Evolutionary conservation across 1,140 invertebrate species (phyloP).

Genomic region (Dermatophagoides farinae): DNA sequence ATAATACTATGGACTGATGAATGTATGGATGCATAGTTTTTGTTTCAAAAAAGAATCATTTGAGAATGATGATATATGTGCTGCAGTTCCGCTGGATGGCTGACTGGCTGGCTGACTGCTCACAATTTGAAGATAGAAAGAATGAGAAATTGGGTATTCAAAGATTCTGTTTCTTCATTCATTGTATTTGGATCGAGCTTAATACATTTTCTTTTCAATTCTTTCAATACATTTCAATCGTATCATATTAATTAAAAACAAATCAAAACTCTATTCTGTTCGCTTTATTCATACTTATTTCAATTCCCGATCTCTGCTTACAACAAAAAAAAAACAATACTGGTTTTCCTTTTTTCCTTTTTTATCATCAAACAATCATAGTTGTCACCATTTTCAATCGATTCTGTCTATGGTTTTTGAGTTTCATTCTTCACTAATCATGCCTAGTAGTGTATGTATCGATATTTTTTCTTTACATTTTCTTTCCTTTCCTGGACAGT

Average conservation of each 20-base stretch:
- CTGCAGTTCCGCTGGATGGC: background rate
- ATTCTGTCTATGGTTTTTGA: no score
- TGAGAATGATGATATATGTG: background rate
- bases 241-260: conserved; percentile 9
- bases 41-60: background rate
- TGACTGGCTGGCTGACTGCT: background rate
- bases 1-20: background rate
- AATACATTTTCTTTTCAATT: background rate
- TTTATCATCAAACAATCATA: background rate
- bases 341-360: background rate
- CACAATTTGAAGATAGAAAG: background rate
- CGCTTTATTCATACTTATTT: background rate
- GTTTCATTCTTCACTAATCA: no score
- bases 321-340: no score
- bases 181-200: background rate
- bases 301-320: background rate
- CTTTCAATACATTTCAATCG: background rate
- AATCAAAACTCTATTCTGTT: conserved; percentile 7
- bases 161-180: background rate
- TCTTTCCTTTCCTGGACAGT: no score
- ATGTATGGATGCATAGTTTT: background rate
- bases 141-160: no score
- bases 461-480: no score
- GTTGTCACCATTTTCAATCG: no score
- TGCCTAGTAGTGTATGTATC: no score